phyloP scores from a whole-genome alignment of 2,113 vertebrate genomes.

The Prunella himalayana region DNA sequence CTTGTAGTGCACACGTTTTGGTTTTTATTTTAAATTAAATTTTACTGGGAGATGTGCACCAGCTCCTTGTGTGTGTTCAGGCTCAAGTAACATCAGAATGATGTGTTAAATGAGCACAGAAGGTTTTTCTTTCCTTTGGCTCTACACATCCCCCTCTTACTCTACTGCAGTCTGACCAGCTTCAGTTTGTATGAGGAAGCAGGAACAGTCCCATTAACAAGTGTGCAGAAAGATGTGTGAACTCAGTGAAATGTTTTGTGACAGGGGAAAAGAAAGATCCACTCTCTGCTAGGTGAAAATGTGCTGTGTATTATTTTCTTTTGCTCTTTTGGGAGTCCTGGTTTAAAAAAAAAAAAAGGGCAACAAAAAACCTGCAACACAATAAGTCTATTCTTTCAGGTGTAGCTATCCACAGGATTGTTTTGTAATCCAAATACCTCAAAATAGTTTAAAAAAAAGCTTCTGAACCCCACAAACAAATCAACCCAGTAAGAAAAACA shows the following conservation, averaged over 20 bases:
- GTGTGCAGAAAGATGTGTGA: background rate
- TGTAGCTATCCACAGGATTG: background rate
- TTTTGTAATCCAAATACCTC: background rate
- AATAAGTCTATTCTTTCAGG: background rate
- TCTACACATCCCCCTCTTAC: background rate
- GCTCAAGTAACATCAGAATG: background rate
- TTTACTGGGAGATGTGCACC: background rate
- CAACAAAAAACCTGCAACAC: background rate
- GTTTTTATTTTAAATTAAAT: background rate
- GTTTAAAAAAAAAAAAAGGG: background rate
- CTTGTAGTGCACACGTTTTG: background rate
- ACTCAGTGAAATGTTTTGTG: background rate
- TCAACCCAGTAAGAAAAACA: background rate
- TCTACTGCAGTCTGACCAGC: background rate
- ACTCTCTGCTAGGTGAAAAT: background rate
- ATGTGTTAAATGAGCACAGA: background rate
- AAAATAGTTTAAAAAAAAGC: background rate
- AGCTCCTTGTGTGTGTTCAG: background rate
- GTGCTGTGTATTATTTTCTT: background rate
- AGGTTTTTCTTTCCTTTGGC: background rate
- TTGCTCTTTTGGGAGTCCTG: background rate
- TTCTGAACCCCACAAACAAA: rapidly evolving
- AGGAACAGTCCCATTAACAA: background rate
- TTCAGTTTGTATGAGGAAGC: background rate
- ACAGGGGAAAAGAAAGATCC: background rate